These are phyloP conservation scores for Cyprinodon tularosa DNA, from an alignment of 2,113 vertebrate genomes.

Conservation along the genomic window DNA sequence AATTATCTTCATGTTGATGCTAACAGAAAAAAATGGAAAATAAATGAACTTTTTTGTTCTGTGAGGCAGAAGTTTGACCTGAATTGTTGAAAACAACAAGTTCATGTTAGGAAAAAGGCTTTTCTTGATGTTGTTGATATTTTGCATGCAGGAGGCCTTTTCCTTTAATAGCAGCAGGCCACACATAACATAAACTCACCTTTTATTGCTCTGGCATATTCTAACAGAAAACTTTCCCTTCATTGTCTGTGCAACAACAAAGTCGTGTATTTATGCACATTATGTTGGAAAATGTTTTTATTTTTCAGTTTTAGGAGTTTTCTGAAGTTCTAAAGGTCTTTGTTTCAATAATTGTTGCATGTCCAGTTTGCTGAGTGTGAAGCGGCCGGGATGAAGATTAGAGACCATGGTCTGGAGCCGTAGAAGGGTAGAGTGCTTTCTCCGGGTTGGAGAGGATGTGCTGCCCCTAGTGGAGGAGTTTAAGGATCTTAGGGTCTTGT, in stretches of 20 bases:
- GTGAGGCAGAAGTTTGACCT: neutral
- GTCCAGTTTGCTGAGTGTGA: too few relatives aligned
- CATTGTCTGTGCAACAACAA: neutral
- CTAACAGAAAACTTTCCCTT: neutral
- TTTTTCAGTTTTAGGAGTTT: neutral
- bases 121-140: constrained; percentile 11
- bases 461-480: too few relatives aligned
- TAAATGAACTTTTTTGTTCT: constrained; percentile 3
- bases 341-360: too few relatives aligned
- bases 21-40: constrained; percentile 35
- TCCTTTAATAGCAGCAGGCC: constrained; percentile 7
- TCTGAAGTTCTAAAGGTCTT: too few relatives aligned
- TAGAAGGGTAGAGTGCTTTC: too few relatives aligned
- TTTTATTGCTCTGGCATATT: neutral
- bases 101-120: constrained; percentile 8
- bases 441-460: too few relatives aligned
- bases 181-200: neutral
- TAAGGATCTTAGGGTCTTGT: too few relatives aligned
- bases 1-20: constrained; percentile 57
- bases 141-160: constrained; percentile 47
- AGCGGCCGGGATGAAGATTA: too few relatives aligned
- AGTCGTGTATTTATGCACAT: too few relatives aligned
- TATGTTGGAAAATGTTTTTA: too few relatives aligned
- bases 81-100: constrained; percentile 1
- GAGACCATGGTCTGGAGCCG: too few relatives aligned